Conservation (phyloP, 2,888 invertebrate species). For the Malachius bipustulatus region DNA sequence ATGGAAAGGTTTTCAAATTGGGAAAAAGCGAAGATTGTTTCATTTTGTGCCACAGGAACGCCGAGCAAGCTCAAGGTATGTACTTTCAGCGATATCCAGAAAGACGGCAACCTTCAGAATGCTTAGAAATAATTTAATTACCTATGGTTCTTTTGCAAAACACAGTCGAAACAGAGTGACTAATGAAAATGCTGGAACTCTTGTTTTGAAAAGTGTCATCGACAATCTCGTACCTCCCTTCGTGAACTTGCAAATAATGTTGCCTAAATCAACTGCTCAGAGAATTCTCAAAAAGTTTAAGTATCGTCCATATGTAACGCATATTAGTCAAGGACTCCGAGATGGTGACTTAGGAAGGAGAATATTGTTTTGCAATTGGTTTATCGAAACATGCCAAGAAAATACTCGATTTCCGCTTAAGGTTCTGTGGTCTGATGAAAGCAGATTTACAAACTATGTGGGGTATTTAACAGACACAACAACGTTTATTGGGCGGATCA, state of each 20-base stretch:
- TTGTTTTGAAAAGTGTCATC: conserved; percentile 2
- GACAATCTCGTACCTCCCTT: background rate
- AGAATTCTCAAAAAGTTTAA: conserved; percentile 1
- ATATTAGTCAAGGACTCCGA: conserved; percentile 3
- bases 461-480: background rate
- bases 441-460: conserved; percentile 2
- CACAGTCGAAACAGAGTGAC: conserved; percentile 2
- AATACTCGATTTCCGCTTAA: conserved; percentile 2
- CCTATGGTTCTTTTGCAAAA: conserved; percentile 1
- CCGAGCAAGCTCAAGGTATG: conserved; percentile 3
- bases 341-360: conserved; percentile 2
- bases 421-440: conserved; percentile 2
- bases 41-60: conserved; percentile 2
- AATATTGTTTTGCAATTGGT: conserved; percentile 3
- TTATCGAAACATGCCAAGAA: background rate
- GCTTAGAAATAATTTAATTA: conserved; percentile 1
- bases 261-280: conserved; percentile 2
- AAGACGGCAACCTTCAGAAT: conserved; percentile 3
- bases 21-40: conserved; percentile 3
- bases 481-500: background rate
- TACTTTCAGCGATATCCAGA: conserved; percentile 2
- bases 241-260: background rate
- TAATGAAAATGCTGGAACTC: too few relatives aligned
- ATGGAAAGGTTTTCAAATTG: conserved; percentile 1
- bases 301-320: conserved; percentile 2